Evolutionary conservation across 2,888 invertebrate genomes (phyloP).

Genomic region (Pollenia labialis): DNA sequence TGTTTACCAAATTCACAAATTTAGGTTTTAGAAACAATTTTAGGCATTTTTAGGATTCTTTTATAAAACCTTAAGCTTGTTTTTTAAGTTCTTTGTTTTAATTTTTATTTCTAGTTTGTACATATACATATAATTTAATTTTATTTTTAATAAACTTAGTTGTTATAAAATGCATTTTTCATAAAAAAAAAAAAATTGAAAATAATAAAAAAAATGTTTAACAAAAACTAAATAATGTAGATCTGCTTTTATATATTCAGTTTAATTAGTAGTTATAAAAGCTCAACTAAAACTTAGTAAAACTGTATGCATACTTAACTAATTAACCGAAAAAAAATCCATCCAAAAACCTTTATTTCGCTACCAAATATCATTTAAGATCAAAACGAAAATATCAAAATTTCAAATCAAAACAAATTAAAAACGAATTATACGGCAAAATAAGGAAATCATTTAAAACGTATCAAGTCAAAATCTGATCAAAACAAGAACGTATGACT

Average conservation of each 20-base stretch:
- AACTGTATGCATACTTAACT: slow-evolving; percentile 52
- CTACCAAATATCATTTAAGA: slow-evolving; percentile 73
- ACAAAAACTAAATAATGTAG: slow-evolving; percentile 51
- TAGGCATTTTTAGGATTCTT: slow-evolving; percentile 7
- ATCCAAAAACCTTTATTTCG: slow-evolving; percentile 78
- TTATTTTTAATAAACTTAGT: slow-evolving; percentile 33
- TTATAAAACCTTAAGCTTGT: slow-evolving; percentile 6
- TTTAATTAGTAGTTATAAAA: slow-evolving; percentile 61
- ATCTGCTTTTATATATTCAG: slow-evolving; percentile 41
- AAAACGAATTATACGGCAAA: background rate
- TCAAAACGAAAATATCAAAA: slow-evolving; percentile 30
- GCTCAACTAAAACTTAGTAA: slow-evolving; percentile 52
- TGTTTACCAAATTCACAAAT: background rate
- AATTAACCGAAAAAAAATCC: slow-evolving; percentile 70
- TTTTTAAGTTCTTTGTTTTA: slow-evolving; percentile 24
- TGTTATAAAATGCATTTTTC: slow-evolving; percentile 51
- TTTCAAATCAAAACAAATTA: slow-evolving; percentile 38
- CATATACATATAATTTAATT: slow-evolving; percentile 36
- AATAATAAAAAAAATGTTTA: slow-evolving; percentile 27
- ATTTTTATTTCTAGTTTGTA: background rate
- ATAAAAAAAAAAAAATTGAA: slow-evolving; percentile 30
- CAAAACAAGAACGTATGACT: background rate
- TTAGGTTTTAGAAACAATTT: background rate
- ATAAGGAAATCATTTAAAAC: slow-evolving; percentile 5
- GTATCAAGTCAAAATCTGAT: slow-evolving; percentile 29